These are phyloP conservation scores for Sycon ciliatum DNA, from an alignment of 37 sponge, comb jelly and placozoan species.

Conservation along the genomic window DNA sequence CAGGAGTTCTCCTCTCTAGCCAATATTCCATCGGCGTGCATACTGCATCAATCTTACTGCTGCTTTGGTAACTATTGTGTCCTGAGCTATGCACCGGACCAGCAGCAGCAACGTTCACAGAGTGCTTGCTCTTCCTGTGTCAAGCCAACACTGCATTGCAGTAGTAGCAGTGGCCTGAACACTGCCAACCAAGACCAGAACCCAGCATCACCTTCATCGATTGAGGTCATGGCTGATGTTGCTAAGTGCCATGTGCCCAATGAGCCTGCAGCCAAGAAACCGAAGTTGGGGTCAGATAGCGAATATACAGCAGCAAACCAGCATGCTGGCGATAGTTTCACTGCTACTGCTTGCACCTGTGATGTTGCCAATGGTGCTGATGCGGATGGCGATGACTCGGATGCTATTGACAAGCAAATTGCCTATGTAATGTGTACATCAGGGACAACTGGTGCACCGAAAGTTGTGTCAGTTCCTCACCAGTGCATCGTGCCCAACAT, in stretches of 20 bases:
- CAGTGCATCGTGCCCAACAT: constrained; percentile 81
- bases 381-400: not conserved
- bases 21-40: not conserved
- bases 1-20: not conserved
- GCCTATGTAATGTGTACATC: constrained; percentile 72
- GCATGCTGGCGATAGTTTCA: not conserved
- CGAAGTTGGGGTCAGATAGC: not conserved
- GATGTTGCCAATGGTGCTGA: not conserved
- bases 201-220: no score
- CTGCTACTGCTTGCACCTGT: not conserved
- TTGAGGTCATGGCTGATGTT: no score
- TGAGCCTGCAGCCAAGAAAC: not conserved
- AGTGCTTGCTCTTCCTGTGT: no score
- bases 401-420: not conserved
- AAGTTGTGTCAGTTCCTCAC: constrained; percentile 64
- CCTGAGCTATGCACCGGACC: no score
- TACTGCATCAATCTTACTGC: no score
- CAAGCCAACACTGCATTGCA: no score
- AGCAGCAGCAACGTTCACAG: no score
- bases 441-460: constrained; percentile 66
- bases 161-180: no score
- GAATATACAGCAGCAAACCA: not conserved
- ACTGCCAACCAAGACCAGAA: no score
- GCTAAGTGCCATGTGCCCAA: no score
- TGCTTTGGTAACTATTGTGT: no score